Evolutionary conservation across 2,888 invertebrate genomes (phyloP), one percentile per base, ranked within the genome.

Genomic region (Crepidodera aurea): DNA sequence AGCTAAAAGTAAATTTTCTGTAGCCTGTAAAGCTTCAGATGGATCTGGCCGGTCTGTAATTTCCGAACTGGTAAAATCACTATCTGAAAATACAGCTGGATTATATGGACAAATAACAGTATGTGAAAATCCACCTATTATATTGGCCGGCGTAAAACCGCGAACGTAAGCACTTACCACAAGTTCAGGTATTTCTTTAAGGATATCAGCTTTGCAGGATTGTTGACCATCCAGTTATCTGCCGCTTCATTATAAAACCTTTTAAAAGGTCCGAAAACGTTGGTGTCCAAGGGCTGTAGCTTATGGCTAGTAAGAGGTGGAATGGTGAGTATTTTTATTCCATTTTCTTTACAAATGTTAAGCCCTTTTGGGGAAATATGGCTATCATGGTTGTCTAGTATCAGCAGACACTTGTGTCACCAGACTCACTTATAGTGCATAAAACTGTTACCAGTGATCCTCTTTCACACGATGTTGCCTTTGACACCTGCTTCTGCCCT

Each of bases 391-490:
- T 25, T 25, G 25, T 25, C 25, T 25, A 25, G 25, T 25, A 25
- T 25, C 29, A 29, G 6, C 10, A 8, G 6, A 29, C 10, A 29
- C 29, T 29, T 29, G 48, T 48, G 22, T 44, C 19, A 19, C 44
- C 44, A 19, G 42, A 44, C 4, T 7, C 44, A 44, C 22, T 44
- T 19, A 44, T 19, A 19, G 19, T 44, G 22, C 19, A 44, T 22
- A 44, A 22, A 44, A 44, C 44, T 22, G 44, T 44, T 18, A 44
- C 44, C 22, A 22, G 18, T 22, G 18, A 22, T 44, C 22, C 44
- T 44, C 44, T 18, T 44, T 44, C 44, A 44, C 44, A 18, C 22
- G 44, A 44, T 18, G 44, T 44, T 44, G 44, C 44, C 22, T 44
- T 44, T 7, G 2, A 44, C n/a, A 44, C 44, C 22, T 44, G 19